Percentiles rank a stretch among this genome's conserved stretches.
Evolutionary conservation across 1,140 invertebrate genomes (phyloP).

Genomic region (Drosophila santomea): DNA sequence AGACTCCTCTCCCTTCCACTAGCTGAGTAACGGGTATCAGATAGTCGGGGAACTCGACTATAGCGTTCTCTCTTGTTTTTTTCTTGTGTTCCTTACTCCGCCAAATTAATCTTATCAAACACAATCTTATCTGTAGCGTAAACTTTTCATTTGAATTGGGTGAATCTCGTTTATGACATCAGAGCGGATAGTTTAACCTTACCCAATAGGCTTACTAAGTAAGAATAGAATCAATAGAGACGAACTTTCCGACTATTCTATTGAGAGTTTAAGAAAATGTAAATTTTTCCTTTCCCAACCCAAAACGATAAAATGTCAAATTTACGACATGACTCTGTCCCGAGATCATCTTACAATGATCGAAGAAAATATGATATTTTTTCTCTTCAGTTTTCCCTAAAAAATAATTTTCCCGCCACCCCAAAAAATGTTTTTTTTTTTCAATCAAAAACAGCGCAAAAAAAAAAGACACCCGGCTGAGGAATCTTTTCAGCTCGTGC

Average conservation of each 20-base stretch:
- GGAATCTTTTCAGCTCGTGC: conserved; percentile 39
- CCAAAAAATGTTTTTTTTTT: conserved; percentile 48
- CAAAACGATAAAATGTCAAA: conserved; percentile 77
- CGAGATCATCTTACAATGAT: conserved; percentile 72
- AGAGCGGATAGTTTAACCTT: conserved; percentile 21
- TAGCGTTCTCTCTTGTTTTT: too few species aligned
- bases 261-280: conserved; percentile 9
- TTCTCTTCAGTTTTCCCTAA: conserved; percentile 29
- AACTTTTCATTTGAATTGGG: conserved; percentile 12
- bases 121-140: conserved; percentile 14
- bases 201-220: conserved; percentile 10
- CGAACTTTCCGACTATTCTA: not conserved
- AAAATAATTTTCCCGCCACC: conserved; percentile 18
- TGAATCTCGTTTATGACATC: conserved; percentile 22
- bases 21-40: too few species aligned
- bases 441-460: conserved; percentile 44
- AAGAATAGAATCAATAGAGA: conserved; percentile 2
- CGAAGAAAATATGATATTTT: conserved; percentile 23
- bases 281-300: conserved; percentile 22
- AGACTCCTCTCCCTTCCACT: too few species aligned
- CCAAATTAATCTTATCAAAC: conserved; percentile 16
- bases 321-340: conserved; percentile 63
- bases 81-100: not conserved
- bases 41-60: too few species aligned
- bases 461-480: conserved; percentile 58